phyloP scores from a whole-genome alignment of 2,888 invertebrate species.

The Allolobophora icterica region DNA sequence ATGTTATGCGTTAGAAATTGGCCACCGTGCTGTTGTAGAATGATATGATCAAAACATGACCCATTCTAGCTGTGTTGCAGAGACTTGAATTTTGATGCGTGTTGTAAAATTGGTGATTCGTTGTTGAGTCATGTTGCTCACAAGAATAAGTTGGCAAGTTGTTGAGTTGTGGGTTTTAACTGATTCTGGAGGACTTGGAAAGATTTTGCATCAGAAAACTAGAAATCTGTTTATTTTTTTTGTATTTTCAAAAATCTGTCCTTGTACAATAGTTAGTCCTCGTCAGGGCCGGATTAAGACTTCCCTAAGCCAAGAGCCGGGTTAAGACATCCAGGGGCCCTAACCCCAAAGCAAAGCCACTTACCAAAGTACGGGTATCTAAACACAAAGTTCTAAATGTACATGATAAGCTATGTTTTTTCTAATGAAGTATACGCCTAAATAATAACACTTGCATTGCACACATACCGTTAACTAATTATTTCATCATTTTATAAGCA shows the following conservation, averaged over 20 bases:
- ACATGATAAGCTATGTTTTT: too few relatives aligned
- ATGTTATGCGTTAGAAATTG: neutral
- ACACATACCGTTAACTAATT: too few relatives aligned
- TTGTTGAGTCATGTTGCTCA: neutral
- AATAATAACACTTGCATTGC: too few relatives aligned
- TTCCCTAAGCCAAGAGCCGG: too few relatives aligned
- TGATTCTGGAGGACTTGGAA: neutral
- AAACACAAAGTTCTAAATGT: too few relatives aligned
- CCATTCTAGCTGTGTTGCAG: neutral
- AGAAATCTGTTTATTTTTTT: neutral
- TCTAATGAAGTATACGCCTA: too few relatives aligned
- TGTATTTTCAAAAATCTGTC: neutral
- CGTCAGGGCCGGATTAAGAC: too few relatives aligned
- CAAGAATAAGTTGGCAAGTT: neutral
- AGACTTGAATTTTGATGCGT: neutral
- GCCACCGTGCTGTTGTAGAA: neutral
- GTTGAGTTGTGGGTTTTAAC: neutral
- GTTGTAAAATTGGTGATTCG: neutral
- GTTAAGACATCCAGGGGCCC: too few relatives aligned
- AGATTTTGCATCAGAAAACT: neutral
- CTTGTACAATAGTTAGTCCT: neutral
- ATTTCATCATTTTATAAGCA: too few relatives aligned
- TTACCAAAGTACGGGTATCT: too few relatives aligned
- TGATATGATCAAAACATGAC: neutral
- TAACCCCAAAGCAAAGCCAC: too few relatives aligned